These are phyloP conservation scores for Mormyrops boulengeri DNA, from an alignment of 2,797 vertebrate genomes.

Conservation along the genomic window DNA sequence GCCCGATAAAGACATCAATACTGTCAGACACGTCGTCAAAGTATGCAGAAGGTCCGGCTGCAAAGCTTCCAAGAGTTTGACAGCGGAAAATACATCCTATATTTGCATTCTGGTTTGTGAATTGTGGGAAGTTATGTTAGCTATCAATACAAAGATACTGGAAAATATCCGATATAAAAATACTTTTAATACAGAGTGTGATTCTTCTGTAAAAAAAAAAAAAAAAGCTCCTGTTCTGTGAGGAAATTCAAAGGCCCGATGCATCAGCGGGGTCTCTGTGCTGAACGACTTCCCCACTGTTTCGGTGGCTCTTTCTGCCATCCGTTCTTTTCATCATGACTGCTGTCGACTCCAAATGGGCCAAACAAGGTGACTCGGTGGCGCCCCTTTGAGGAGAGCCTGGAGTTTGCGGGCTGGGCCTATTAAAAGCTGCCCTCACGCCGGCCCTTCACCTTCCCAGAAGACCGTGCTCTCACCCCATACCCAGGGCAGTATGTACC, in stretches of 20 bases:
- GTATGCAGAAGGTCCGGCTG: background rate
- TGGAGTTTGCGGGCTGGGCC: background rate
- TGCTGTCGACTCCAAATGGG: constrained; percentile 21
- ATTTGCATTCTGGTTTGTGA: background rate
- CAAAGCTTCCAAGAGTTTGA: background rate
- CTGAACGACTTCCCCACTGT: constrained; percentile 2
- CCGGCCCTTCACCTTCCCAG: background rate
- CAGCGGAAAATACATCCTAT: background rate
- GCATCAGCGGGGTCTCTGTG: background rate
- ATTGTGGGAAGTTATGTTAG: background rate
- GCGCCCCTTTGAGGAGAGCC: background rate
- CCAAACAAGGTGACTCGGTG: constrained; percentile 27
- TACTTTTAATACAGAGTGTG: background rate
- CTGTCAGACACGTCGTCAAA: background rate
- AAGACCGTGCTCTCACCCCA: background rate
- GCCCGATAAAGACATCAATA: background rate
- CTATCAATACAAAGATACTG: background rate
- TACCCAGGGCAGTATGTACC: background rate
- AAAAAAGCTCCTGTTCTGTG: background rate
- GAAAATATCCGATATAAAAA: background rate
- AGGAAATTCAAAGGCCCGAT: background rate
- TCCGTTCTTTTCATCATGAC: constrained; percentile 23
- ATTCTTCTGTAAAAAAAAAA: background rate
- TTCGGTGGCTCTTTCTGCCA: constrained; percentile 10
- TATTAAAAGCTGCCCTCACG: background rate